Conservation (phyloP, 2,113 vertebrate species). For the Geococcyx californianus region DNA sequence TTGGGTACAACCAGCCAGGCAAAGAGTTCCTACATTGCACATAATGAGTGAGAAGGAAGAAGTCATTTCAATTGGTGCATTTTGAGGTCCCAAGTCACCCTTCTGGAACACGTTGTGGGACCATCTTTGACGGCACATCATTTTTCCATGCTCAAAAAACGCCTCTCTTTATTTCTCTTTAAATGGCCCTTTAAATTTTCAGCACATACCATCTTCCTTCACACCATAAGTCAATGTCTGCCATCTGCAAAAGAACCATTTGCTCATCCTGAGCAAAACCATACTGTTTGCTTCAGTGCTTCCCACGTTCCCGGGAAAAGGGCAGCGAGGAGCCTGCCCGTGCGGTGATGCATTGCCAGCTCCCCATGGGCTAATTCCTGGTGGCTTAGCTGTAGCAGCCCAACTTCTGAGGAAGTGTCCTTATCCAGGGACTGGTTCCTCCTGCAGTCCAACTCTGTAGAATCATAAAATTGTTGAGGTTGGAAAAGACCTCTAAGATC, state of each 20-base stretch:
- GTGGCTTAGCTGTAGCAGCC: neutral
- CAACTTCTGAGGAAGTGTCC: neutral
- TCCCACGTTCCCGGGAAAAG: neutral
- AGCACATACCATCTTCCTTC: neutral
- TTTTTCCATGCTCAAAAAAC: neutral
- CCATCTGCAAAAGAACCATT: neutral
- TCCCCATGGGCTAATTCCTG: fast-evolving
- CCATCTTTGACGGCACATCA: neutral
- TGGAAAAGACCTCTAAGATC: too few relatives aligned
- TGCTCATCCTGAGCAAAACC: neutral
- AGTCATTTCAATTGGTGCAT: neutral
- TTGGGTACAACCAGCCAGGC: neutral
- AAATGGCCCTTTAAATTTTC: neutral
- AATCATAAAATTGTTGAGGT: too few relatives aligned
- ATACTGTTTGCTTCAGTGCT: neutral
- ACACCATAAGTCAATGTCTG: neutral
- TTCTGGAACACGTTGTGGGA: neutral
- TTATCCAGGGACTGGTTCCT: neutral
- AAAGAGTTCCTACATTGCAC: neutral
- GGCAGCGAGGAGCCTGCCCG: fast-evolving
- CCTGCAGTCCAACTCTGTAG: neutral
- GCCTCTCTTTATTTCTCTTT: neutral
- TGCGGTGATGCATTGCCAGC: neutral
- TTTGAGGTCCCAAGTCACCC: neutral
- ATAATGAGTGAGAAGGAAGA: neutral